Evolutionary conservation across 2,113 vertebrate genomes (phyloP).

Genomic region (Cricetomys ansorgei): DNA sequence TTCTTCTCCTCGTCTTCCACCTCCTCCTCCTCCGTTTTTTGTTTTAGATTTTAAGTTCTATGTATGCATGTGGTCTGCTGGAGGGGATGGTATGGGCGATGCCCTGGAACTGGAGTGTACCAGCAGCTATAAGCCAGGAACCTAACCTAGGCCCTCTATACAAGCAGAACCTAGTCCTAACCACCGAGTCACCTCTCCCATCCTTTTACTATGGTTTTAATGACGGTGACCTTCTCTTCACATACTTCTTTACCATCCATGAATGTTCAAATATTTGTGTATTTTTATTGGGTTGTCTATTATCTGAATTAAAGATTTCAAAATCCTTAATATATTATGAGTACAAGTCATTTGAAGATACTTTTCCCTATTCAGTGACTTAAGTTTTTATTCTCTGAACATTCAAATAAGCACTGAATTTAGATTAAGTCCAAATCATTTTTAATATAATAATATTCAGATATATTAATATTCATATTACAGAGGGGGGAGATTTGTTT

Average conservation of each 20-base stretch:
- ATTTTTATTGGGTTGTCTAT: not conserved
- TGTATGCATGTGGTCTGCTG: not conserved
- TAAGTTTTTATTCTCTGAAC: slow-evolving; percentile 15
- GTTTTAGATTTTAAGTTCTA: not conserved
- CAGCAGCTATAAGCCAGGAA: not conserved
- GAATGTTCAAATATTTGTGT: not conserved
- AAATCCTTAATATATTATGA: not conserved
- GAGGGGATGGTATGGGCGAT: not conserved
- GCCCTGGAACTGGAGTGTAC: not conserved
- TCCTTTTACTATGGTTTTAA: not conserved
- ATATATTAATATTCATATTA: not conserved
- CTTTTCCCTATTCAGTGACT: not conserved
- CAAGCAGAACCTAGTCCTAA: not conserved
- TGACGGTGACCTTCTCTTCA: not conserved
- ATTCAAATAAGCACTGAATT: slow-evolving; percentile 13
- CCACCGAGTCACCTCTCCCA: not conserved
- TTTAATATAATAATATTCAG: not conserved
- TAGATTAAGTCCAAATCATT: slow-evolving; percentile 29
- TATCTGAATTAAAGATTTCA: slow-evolving; percentile 8
- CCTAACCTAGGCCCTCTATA: not conserved
- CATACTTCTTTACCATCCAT: not conserved
- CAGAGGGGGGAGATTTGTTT: not conserved
- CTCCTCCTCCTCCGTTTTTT: too few species aligned
- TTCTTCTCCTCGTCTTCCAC: too few species aligned
- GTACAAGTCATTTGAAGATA: not conserved